phyloP scores from a whole-genome alignment of 2,888 invertebrate genomes.

The Diaprepes abbreviatus region DNA sequence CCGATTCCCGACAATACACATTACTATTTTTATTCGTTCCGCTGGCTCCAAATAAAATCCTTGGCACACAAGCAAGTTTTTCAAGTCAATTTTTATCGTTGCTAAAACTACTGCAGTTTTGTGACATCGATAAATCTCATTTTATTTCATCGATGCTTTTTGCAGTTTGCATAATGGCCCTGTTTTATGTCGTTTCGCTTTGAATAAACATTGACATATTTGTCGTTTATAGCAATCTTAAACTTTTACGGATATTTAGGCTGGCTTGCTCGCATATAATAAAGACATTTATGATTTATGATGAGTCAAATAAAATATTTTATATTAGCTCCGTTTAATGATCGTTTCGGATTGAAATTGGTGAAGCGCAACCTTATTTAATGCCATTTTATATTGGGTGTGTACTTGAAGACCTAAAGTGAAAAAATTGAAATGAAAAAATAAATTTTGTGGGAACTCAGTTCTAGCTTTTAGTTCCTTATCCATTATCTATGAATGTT shows the following conservation, averaged over 20 bases:
- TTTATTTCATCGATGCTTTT: constrained; percentile 15
- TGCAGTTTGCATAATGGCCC: constrained; percentile 12
- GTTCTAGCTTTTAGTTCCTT: too few species aligned
- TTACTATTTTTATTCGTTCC: not conserved
- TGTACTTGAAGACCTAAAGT: too few species aligned
- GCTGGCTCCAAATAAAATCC: not conserved
- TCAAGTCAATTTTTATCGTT: constrained; percentile 1
- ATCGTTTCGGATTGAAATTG: too few species aligned
- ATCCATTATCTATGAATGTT: too few species aligned
- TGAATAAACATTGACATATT: constrained; percentile 10
- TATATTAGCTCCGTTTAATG: too few species aligned
- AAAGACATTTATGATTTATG: too few species aligned
- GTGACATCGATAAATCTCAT: constrained; percentile 12
- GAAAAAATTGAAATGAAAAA: too few species aligned
- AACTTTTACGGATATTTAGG: constrained; percentile 4
- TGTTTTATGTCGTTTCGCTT: constrained; percentile 4
- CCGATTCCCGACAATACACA: too few species aligned
- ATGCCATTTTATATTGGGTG: too few species aligned
- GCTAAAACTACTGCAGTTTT: constrained; percentile 21
- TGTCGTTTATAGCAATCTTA: constrained; percentile 2
- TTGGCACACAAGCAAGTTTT: not conserved
- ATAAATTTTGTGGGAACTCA: too few species aligned
- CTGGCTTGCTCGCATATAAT: not conserved
- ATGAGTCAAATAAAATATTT: too few species aligned
- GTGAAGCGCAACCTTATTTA: too few species aligned